Conservation (phyloP, 2,888 invertebrate species). For the Corbicula japonica region DNA sequence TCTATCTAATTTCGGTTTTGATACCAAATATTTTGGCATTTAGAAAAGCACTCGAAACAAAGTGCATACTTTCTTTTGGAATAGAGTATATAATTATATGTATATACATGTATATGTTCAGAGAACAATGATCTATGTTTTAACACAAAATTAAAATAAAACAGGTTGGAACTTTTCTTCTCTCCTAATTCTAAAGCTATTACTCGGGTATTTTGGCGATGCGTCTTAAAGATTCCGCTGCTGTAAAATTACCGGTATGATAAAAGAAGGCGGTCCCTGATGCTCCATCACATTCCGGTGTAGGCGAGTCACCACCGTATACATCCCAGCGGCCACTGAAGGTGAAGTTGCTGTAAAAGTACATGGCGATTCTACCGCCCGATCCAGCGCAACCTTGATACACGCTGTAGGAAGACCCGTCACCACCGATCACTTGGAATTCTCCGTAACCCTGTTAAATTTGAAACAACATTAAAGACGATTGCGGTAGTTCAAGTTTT, state of each 20-base stretch:
- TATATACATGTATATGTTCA: too few species aligned
- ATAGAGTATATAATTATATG: too few species aligned
- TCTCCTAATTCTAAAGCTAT: not conserved
- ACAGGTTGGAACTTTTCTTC: too few species aligned
- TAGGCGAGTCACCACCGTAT: slow-evolving; percentile 69
- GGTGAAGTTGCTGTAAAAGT: slow-evolving; percentile 74
- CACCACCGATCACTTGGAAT: slow-evolving; percentile 74
- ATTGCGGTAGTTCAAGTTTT: too few species aligned
- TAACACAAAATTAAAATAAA: too few species aligned
- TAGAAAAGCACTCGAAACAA: too few species aligned
- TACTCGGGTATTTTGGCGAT: not conserved
- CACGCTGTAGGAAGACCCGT: slow-evolving; percentile 51
- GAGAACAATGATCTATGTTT: too few species aligned
- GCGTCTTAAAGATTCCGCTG: too few species aligned
- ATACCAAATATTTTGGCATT: too few species aligned
- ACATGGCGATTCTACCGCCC: slow-evolving; percentile 77
- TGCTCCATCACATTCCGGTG: slow-evolving; percentile 67
- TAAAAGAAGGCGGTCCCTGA: slow-evolving; percentile 79
- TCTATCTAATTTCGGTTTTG: too few species aligned
- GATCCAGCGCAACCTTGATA: slow-evolving; percentile 72
- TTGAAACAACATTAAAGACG: too few species aligned
- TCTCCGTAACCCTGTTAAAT: slow-evolving; percentile 76
- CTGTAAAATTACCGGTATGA: slow-evolving; percentile 70
- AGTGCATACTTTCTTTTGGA: too few species aligned
- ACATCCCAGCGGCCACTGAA: slow-evolving; percentile 74